These are phyloP conservation scores for Hypolimnas misippus DNA, from an alignment of 2,888 invertebrate genomes.

Conservation along the genomic window DNA sequence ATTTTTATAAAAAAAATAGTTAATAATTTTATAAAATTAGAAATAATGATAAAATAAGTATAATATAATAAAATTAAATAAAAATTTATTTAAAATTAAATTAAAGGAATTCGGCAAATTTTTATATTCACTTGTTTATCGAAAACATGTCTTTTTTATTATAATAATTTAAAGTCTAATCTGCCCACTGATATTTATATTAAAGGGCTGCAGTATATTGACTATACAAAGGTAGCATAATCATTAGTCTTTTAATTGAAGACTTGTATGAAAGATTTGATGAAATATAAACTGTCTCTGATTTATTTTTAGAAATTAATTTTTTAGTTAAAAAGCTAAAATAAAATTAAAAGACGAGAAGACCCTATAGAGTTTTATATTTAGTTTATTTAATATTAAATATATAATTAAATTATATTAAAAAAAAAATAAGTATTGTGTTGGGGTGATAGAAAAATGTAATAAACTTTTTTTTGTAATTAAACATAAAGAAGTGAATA, in stretches of 20 bases:
- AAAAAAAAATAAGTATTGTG: constrained; percentile 72
- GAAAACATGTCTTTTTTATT: constrained; percentile 91
- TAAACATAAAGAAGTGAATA: too few species aligned
- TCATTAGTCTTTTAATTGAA: constrained; percentile 70
- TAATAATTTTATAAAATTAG: constrained; percentile 60
- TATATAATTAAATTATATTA: constrained; percentile 60
- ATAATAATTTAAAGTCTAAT: constrained; percentile 59
- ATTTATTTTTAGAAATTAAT: constrained; percentile 68
- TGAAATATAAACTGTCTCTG: constrained; percentile 85
- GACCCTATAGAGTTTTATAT: constrained; percentile 83
- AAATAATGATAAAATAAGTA: constrained; percentile 86
- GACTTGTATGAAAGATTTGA: constrained; percentile 63
- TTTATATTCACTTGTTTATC: constrained; percentile 88
- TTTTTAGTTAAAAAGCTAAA: constrained; percentile 83
- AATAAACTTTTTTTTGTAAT: constrained; percentile 79
- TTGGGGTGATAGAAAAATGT: constrained; percentile 87
- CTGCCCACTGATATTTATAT: constrained; percentile 87
- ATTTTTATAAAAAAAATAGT: constrained; percentile 58
- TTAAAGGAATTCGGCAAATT: constrained; percentile 86
- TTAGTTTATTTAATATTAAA: constrained; percentile 55
- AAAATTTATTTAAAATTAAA: constrained; percentile 58
- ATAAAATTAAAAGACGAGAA: constrained; percentile 72
- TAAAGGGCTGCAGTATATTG: constrained; percentile 89
- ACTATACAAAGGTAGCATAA: constrained; percentile 48
- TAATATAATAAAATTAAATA: constrained; percentile 79